Percentiles rank a stretch among this genome's conserved stretches.
Evolutionary conservation across 2,888 invertebrate species (phyloP).

Genomic region (Andrena flavipes): DNA sequence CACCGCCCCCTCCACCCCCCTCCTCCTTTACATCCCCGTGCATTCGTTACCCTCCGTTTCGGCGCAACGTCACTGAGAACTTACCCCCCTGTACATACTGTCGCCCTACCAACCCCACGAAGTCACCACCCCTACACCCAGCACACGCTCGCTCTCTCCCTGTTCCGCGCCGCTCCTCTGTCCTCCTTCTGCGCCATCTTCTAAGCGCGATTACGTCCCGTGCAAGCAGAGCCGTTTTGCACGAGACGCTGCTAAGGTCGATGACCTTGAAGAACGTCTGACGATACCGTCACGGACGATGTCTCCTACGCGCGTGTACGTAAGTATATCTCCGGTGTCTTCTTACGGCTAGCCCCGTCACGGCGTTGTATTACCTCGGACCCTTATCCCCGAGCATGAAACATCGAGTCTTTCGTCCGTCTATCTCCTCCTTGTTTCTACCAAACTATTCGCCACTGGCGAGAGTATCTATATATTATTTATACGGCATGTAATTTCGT

Average conservation of each 20-base stretch:
- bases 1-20: slow-evolving; percentile 23
- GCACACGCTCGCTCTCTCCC: slow-evolving; percentile 38
- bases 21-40: slow-evolving; percentile 37
- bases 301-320: slow-evolving; percentile 35
- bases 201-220: slow-evolving; percentile 58
- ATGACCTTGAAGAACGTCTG: slow-evolving; percentile 59
- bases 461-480: background rate
- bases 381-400: slow-evolving; percentile 31
- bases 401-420: slow-evolving; percentile 23
- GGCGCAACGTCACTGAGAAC: slow-evolving; percentile 55
- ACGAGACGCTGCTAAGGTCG: slow-evolving; percentile 63
- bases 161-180: slow-evolving; percentile 38
- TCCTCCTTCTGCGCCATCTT: slow-evolving; percentile 48
- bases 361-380: slow-evolving; percentile 55
- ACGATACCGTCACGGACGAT: slow-evolving; percentile 54
- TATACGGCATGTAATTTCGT: too few species aligned
- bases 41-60: slow-evolving; percentile 65
- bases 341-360: slow-evolving; percentile 57
- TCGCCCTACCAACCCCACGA: slow-evolving; percentile 49
- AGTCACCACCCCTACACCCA: slow-evolving; percentile 53
- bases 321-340: slow-evolving; percentile 45
- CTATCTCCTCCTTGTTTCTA: background rate
- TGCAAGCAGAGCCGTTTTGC: slow-evolving; percentile 44
- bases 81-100: slow-evolving; percentile 37
- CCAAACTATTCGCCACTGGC: background rate